phyloP scores from a whole-genome alignment of 2,113 vertebrate species.

The Heterocephalus glaber region DNA sequence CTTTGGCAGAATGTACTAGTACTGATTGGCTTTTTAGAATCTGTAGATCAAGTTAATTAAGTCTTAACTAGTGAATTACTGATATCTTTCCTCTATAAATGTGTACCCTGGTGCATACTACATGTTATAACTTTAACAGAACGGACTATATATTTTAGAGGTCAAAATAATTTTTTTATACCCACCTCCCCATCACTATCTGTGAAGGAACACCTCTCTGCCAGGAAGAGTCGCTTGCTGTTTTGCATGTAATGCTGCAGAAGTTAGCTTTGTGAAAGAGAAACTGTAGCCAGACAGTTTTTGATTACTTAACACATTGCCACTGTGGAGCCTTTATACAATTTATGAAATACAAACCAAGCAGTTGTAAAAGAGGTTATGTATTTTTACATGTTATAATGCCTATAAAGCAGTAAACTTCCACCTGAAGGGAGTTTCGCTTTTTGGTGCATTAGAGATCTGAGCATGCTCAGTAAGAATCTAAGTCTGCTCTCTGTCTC shows the following conservation, averaged over 20 bases:
- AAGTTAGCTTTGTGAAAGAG: conserved; percentile 67
- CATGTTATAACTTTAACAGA: conserved; percentile 28
- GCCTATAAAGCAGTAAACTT: conserved; percentile 37
- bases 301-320: conserved; percentile 56
- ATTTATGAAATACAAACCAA: conserved; percentile 57
- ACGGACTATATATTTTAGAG: conserved; percentile 61
- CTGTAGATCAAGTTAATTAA: conserved; percentile 26
- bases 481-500: conserved; percentile 76
- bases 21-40: conserved; percentile 48
- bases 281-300: conserved; percentile 53
- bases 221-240: conserved; percentile 57
- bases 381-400: conserved; percentile 48
- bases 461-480: conserved; percentile 91
- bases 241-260: conserved; percentile 39
- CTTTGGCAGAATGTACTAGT: conserved; percentile 31
- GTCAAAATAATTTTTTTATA: conserved; percentile 41
- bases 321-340: conserved; percentile 9
- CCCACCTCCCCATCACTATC: background rate
- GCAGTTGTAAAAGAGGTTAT: conserved; percentile 50
- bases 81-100: conserved; percentile 41
- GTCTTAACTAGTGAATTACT: conserved; percentile 28
- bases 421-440: conserved; percentile 41
- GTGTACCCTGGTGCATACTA: background rate
- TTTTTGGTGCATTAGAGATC: conserved; percentile 78
- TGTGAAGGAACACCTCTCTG: conserved; percentile 49